phyloP scores from a whole-genome alignment of 2,888 invertebrate species.

The Scaptomyza reducta region DNA sequence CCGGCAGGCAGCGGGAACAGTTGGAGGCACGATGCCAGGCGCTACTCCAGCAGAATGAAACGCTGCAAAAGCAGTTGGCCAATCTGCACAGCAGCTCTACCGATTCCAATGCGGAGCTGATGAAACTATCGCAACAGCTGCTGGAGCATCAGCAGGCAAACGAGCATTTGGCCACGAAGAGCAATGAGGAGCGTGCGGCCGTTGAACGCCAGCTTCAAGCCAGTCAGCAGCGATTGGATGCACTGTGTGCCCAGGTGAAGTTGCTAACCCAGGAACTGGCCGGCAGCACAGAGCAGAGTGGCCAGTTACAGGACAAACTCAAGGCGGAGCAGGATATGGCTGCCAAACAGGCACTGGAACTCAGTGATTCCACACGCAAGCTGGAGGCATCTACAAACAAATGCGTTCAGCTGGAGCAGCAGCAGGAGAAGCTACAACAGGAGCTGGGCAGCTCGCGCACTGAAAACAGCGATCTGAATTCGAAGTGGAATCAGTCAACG shows the following conservation, averaged over 20 bases:
- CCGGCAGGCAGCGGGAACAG: slow-evolving; percentile 86
- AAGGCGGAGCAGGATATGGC: slow-evolving; percentile 66
- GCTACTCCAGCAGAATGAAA: slow-evolving; percentile 86
- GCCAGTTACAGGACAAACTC: slow-evolving; percentile 57
- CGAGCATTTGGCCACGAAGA: slow-evolving; percentile 85
- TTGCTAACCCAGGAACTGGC: slow-evolving; percentile 72
- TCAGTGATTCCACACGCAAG: slow-evolving; percentile 66
- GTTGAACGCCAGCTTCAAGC: slow-evolving; percentile 71
- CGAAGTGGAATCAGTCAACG: slow-evolving; percentile 59
- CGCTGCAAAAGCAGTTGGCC: slow-evolving; percentile 86
- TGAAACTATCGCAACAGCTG: slow-evolving; percentile 86
- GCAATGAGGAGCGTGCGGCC: slow-evolving; percentile 75
- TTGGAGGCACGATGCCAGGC: slow-evolving; percentile 86
- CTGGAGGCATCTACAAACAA: slow-evolving; percentile 60
- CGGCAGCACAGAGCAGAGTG: slow-evolving; percentile 60
- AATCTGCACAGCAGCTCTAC: slow-evolving; percentile 86
- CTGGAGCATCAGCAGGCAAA: slow-evolving; percentile 86
- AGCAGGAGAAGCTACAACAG: slow-evolving; percentile 62
- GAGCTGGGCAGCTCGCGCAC: slow-evolving; percentile 54
- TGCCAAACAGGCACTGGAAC: slow-evolving; percentile 66
- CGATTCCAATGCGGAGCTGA: slow-evolving; percentile 87
- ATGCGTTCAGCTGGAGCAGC: slow-evolving; percentile 53
- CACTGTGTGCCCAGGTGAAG: slow-evolving; percentile 70
- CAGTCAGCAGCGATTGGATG: slow-evolving; percentile 67
- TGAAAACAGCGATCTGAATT: slow-evolving; percentile 54